Evolutionary conservation across 1,140 invertebrate species (phyloP).

Genomic region (Spodoptera frugiperda): DNA sequence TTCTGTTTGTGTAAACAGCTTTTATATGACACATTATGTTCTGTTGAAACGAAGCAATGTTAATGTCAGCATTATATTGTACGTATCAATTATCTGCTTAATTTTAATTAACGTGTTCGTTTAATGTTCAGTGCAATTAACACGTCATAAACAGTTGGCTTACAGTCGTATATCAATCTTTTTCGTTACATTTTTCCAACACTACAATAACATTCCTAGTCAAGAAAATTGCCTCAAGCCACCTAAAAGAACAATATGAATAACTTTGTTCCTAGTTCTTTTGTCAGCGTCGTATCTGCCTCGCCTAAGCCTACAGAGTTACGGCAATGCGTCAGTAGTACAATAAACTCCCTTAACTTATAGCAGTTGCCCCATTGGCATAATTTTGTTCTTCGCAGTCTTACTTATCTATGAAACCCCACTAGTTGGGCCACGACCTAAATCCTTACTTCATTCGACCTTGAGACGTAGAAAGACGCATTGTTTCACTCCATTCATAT

Average conservation of each 20-base stretch:
- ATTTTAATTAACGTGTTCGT: too few relatives aligned
- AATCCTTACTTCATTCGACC: conserved; percentile 3
- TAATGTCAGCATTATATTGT: background rate
- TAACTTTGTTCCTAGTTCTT: background rate
- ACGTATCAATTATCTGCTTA: background rate
- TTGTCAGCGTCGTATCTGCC: background rate
- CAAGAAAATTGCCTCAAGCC: background rate
- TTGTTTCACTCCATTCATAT: background rate
- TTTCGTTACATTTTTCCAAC: background rate
- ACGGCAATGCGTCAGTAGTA: conserved; percentile 25
- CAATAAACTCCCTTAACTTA: conserved; percentile 30
- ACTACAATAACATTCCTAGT: background rate
- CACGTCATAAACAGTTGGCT: too few relatives aligned
- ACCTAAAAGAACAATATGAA: background rate
- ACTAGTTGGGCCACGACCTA: background rate
- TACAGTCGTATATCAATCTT: too few relatives aligned
- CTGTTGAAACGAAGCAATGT: conserved; percentile 3
- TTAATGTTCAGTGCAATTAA: too few relatives aligned
- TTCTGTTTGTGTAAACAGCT: conserved; percentile 1
- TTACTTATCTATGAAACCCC: background rate
- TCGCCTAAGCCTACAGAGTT: conserved; percentile 7
- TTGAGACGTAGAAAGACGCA: conserved; percentile 1
- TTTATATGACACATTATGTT: background rate
- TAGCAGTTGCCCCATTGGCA: conserved; percentile 15
- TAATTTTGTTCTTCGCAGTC: conserved; percentile 29